These are phyloP conservation scores for Samia ricini DNA, from an alignment of 1,140 invertebrate species.

Conservation along the genomic window DNA sequence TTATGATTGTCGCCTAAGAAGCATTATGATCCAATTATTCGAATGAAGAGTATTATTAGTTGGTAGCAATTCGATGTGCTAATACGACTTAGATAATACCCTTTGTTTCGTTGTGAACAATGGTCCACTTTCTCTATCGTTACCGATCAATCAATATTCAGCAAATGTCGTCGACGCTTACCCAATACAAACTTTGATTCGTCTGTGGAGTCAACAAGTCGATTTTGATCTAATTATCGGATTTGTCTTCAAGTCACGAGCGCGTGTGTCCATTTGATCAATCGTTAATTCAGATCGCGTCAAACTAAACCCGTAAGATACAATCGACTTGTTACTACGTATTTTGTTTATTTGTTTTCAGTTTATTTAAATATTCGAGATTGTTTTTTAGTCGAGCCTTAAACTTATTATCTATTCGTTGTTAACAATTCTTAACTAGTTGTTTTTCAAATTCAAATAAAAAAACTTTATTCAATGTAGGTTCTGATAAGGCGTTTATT, in stretches of 20 bases:
- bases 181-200: neutral
- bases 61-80: too few species aligned
- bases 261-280: neutral
- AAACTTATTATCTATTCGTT: too few species aligned
- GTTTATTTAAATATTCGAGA: neutral
- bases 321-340: neutral
- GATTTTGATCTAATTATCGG: neutral
- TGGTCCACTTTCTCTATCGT: constrained; percentile 1
- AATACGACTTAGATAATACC: neutral
- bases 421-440: too few species aligned
- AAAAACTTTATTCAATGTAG: too few species aligned
- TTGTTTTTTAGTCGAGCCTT: neutral
- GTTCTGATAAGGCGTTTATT: too few species aligned
- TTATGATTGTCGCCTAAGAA: too few species aligned
- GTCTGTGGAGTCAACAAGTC: neutral
- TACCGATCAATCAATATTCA: neutral
- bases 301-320: neutral
- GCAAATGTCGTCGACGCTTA: neutral
- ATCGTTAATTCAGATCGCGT: neutral
- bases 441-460: too few species aligned
- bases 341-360: neutral
- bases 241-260: neutral
- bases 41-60: too few species aligned
- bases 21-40: too few species aligned
- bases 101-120: neutral